These are phyloP conservation scores for Phaethon lepturus DNA, from an alignment of 2,113 vertebrate genomes.

Conservation along the genomic window DNA sequence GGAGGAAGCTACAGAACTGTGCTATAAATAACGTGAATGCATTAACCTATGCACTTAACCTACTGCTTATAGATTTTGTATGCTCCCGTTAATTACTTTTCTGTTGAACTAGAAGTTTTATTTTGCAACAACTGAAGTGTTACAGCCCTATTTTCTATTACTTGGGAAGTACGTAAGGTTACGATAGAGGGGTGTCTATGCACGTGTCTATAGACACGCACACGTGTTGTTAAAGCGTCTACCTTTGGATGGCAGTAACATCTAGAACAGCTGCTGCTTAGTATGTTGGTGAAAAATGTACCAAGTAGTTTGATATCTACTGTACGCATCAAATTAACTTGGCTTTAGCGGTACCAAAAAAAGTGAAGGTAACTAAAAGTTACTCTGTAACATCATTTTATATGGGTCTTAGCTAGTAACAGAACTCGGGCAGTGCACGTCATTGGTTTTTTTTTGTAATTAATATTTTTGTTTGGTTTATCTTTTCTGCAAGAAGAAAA, in stretches of 20 bases:
- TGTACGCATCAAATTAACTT: background rate
- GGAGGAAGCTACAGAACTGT: background rate
- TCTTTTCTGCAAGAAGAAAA: background rate
- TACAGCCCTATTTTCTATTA: background rate
- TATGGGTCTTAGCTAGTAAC: background rate
- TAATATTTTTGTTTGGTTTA: background rate
- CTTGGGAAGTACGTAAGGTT: background rate
- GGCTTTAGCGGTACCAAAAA: background rate
- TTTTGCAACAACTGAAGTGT: background rate
- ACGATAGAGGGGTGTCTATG: background rate
- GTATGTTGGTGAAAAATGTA: background rate
- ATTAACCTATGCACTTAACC: background rate
- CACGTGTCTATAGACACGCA: background rate
- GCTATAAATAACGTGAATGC: background rate
- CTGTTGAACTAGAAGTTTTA: background rate
- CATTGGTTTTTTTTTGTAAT: too few relatives aligned
- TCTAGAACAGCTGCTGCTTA: background rate
- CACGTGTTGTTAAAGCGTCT: background rate
- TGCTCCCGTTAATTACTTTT: background rate
- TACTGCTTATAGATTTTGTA: background rate
- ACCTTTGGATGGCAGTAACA: conserved; percentile 28
- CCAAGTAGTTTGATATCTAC: background rate
- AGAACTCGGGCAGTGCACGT: background rate
- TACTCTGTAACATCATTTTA: background rate
- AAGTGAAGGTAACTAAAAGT: background rate